Conservation (phyloP, 1,140 invertebrate species). For the Macrosteles quadrilineatus region DNA sequence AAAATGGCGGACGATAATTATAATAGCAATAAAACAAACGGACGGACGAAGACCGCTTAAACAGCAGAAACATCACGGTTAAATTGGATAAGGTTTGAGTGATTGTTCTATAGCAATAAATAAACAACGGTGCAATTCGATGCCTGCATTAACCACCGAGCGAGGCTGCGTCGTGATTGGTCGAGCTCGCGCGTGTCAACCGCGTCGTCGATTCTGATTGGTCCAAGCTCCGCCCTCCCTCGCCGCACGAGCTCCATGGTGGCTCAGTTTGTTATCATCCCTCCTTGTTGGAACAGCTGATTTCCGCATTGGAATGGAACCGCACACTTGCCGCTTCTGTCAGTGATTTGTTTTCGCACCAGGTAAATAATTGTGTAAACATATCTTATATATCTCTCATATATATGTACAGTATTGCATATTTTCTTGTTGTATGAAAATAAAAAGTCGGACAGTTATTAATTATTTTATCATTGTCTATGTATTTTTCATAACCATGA, state of each 20-base stretch:
- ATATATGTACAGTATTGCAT: no score
- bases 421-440: no score
- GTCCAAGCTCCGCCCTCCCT: background rate
- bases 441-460: no score
- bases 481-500: no score
- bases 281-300: conserved; percentile 1
- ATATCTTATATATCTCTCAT: no score
- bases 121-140: conserved; percentile 16
- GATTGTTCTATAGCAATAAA: conserved; percentile 12
- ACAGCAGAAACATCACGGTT: conserved; percentile 5
- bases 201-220: background rate
- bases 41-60: background rate
- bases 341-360: no score
- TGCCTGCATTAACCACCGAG: conserved; percentile 13
- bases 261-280: conserved; percentile 5
- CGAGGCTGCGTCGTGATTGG: background rate
- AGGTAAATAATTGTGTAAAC: no score
- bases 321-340: no score
- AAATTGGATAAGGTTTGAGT: conserved; percentile 13
- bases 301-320: background rate
- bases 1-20: background rate
- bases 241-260: background rate
- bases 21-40: background rate
- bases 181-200: background rate
- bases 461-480: no score